These are phyloP conservation scores for Patella caerulea DNA, from an alignment of 2,888 invertebrate species.

Conservation along the genomic window DNA sequence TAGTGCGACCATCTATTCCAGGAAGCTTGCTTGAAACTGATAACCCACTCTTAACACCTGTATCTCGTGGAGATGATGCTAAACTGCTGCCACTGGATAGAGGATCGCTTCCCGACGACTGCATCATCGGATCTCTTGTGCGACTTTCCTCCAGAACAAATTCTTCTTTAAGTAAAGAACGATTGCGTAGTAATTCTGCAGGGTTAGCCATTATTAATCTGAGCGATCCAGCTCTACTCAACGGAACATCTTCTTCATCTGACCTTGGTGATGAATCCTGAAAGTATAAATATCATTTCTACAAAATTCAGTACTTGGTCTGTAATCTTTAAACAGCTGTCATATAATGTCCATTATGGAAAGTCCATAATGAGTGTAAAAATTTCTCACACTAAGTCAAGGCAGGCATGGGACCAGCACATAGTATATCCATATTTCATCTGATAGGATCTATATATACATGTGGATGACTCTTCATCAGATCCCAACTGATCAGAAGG, in stretches of 20 bases:
- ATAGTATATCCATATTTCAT: too few relatives aligned
- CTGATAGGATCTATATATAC: too few relatives aligned
- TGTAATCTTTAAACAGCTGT: too few relatives aligned
- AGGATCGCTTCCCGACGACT: conserved; percentile 52
- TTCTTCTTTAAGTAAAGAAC: conserved; percentile 60
- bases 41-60: neutral
- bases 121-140: conserved; percentile 52
- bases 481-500: too few relatives aligned
- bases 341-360: too few relatives aligned
- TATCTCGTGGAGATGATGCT: conserved; percentile 46
- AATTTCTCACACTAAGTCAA: too few relatives aligned
- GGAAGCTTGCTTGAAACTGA: neutral
- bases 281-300: neutral
- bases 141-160: conserved; percentile 65
- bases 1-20: neutral
- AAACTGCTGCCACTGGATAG: conserved; percentile 41
- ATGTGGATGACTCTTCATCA: too few relatives aligned
- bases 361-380: too few relatives aligned
- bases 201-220: conserved; percentile 35
- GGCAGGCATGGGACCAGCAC: too few relatives aligned
- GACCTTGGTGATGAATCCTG: conserved; percentile 55
- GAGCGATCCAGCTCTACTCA: conserved; percentile 9
- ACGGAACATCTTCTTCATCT: conserved; percentile 42
- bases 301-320: too few relatives aligned
- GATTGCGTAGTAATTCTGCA: conserved; percentile 47